Base-by-base conservation (phyloP, 2,797 vertebrate species). In the Sciaenops ocellatus region DNA sequence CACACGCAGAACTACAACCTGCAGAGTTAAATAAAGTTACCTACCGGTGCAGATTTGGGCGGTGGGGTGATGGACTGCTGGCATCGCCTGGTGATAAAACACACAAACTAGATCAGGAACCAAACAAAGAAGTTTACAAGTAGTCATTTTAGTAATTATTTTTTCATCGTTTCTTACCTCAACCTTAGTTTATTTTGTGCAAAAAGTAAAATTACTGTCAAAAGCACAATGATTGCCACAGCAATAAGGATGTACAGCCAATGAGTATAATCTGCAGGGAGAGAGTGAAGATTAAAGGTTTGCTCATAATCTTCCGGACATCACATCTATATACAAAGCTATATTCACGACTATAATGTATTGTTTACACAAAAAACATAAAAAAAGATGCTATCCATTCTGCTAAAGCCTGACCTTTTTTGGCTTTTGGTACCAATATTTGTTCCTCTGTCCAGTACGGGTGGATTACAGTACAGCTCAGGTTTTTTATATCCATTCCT, bases 41-140 rank as follows among this genome's bases (percentile, higher is more conserved):
- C 1, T 70, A 96, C 95, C 76, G 80, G 78, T 55, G 78, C 41
- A 44, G 80, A 41, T 89, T 95, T 94, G 6, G 84, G 68, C 24
- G 78, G 4, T 3, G 79, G 41, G 9, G 8, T 2, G 17, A 68
- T 51, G 3, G 75, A n/a, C 26, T 56, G 60, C 22, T 60, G 44
- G 68, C 79, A 54, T 17, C 1, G 42, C 82, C 93, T 94, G 76
- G 1, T 38, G 34, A 4, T 65, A 69, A 34, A 73, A 80, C 0
- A 46, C 3, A 68, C 20, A 88, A 69, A 79, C 2, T 13, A 48
- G 15, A 1, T 75, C 18, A 71, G 24, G 57, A 12, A 69, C n/a
- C 42, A 8, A 15, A 50, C 4, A 68, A 48, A 74, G 20, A 42
- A 42, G 9, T 1, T 10, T 34, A 4, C 15, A 63, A n/a, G 0